Evolutionary conservation across 2,113 vertebrate genomes (phyloP), one percentile per base, ranked within the genome.

Genomic region (Centropus unirufus): DNA sequence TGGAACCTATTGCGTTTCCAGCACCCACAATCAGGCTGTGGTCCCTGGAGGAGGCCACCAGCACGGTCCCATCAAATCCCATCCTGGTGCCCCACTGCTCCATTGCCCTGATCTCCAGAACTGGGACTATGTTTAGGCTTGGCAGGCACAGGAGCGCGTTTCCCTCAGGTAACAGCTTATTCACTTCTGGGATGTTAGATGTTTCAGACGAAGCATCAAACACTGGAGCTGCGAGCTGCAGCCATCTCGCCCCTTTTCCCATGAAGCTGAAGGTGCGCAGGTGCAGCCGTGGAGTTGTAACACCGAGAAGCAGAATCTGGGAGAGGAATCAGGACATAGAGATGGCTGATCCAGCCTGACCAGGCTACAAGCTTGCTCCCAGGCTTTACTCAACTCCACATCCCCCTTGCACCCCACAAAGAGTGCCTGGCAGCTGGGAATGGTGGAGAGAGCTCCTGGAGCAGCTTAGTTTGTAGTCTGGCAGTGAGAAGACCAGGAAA

Each of bases 21-120:
- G 32, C 0, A 0, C 52, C 47, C 40, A 42, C 36, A 36, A 0
- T 6, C 34, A 52, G 42, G 26, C 54, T 83, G 40, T 58, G 55
- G 20, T 61, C 32, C 23, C 44, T 72, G 62, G 11, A 63, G 63
- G 24, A 83, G 5, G 32, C 34, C 11, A 24, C 29, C 30, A 34
- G 23, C 23, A 44, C 2, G 23, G 47, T 44, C 29, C 40, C 40
- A 20, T 61, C 36, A 40, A 40, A 13, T 23, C 36, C 20, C 2
- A 2, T 40, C 15, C 67, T 10, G 10, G 30, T 63, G 34, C 12
- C 14, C 21, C 44, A 32, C 34, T n/a, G 29, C 40, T 90, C 57
- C 40, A 6, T 16, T 61, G 19, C 29, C n/a, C 36, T 26, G 21
- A 22, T 40, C n/a, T 66, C 68, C 49, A 83, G 46, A 68, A 39